Conservation (phyloP, 2,113 vertebrate genomes). For the Tupaia tana region DNA sequence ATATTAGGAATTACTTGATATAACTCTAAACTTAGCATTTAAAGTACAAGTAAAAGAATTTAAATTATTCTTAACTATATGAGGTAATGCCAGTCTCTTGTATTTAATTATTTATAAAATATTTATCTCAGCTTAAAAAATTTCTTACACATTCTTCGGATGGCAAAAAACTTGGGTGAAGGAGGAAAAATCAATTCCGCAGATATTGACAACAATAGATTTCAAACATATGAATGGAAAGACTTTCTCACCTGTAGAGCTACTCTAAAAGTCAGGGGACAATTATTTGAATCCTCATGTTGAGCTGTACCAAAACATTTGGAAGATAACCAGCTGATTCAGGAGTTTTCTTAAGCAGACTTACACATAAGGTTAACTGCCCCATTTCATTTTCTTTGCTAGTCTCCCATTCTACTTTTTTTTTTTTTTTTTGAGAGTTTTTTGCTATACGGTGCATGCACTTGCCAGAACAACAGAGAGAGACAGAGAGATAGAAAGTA, state of each 20-base stretch:
- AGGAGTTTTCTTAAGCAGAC: background rate
- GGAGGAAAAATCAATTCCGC: background rate
- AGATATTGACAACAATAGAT: background rate
- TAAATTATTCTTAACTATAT: background rate
- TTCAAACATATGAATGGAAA: background rate
- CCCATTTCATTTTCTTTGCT: background rate
- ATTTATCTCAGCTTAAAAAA: background rate
- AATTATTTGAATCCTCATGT: background rate
- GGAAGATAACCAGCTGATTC: background rate
- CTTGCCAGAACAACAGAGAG: too few relatives aligned
- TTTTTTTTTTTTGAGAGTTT: too few relatives aligned
- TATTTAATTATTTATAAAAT: background rate
- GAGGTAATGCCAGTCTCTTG: background rate
- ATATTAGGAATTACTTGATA: background rate
- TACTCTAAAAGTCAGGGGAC: background rate
- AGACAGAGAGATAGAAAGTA: too few relatives aligned
- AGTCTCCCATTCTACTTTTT: background rate
- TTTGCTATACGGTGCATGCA: too few relatives aligned
- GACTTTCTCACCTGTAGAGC: background rate
- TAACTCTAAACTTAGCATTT: background rate
- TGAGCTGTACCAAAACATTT: background rate
- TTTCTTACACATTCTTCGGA: background rate
- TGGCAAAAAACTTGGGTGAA: background rate
- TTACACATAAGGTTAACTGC: background rate
- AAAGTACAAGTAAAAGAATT: background rate